Conservation (phyloP, 1,140 invertebrate species). For the Stegodyphus dumicola region DNA sequence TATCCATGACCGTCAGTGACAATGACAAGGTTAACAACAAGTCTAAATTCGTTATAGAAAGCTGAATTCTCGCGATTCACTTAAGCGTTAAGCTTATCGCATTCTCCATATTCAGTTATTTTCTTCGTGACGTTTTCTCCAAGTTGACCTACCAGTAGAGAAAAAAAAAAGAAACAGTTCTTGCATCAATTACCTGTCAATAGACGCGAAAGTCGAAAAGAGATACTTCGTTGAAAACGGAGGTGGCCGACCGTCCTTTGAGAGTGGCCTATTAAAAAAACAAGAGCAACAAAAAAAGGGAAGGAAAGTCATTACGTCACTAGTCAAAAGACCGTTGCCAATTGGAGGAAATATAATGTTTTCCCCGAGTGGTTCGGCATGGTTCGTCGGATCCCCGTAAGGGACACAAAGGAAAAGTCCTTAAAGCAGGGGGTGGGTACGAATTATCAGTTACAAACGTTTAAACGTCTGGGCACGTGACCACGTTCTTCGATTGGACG, state of each 20-base stretch:
- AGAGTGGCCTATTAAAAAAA: slow-evolving; percentile 34
- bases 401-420: slow-evolving; percentile 44
- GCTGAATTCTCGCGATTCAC: no score
- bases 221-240: slow-evolving; percentile 33
- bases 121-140: no score
- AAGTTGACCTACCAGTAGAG: background rate
- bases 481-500: slow-evolving; percentile 22
- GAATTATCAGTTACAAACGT: slow-evolving; percentile 44
- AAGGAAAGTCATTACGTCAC: slow-evolving; percentile 44
- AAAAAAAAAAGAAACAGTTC: background rate
- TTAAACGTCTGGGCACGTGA: slow-evolving; percentile 34
- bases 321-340: slow-evolving; percentile 51
- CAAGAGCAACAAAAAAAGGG: slow-evolving; percentile 19
- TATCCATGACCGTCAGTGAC: background rate
- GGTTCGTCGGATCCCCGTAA: slow-evolving; percentile 52
- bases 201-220: background rate
- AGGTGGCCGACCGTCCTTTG: slow-evolving; percentile 49
- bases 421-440: slow-evolving; percentile 43
- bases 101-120: no score
- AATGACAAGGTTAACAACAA: background rate
- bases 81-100: no score
- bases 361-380: slow-evolving; percentile 35
- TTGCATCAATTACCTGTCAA: background rate
- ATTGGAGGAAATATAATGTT: slow-evolving; percentile 56
- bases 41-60: background rate